phyloP scores from a whole-genome alignment of 1,140 invertebrate species.

The Hormaphis cornu region DNA sequence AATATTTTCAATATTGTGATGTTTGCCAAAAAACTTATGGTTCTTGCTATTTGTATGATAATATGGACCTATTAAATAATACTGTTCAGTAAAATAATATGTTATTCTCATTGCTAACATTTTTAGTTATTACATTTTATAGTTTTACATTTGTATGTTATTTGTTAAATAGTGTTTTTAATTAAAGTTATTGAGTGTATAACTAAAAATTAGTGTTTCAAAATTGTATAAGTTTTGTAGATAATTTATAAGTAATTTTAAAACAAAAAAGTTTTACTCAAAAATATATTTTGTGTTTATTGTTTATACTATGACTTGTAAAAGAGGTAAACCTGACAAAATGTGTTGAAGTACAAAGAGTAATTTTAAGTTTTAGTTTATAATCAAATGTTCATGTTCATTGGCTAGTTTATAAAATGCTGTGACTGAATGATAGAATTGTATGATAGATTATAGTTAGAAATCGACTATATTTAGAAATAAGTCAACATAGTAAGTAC shows the following conservation, averaged over 20 bases:
- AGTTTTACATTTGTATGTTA: too few relatives aligned
- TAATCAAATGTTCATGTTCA: neutral
- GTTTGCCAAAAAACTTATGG: too few relatives aligned
- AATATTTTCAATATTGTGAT: too few relatives aligned
- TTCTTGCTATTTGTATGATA: too few relatives aligned
- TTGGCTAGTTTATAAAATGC: neutral
- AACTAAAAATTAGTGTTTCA: too few relatives aligned
- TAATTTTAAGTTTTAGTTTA: neutral
- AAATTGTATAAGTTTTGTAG: neutral
- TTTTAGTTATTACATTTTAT: too few relatives aligned
- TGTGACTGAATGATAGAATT: neutral
- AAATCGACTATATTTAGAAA: neutral
- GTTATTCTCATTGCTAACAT: too few relatives aligned
- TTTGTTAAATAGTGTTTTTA: too few relatives aligned
- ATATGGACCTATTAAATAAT: too few relatives aligned
- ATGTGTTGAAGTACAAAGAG: constrained; percentile 7
- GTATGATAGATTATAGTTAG: neutral
- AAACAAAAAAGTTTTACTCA: too few relatives aligned
- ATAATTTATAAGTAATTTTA: neutral
- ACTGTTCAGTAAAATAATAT: too few relatives aligned
- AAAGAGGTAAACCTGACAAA: constrained; percentile 5
- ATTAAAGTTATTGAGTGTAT: too few relatives aligned
- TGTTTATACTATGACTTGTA: neutral
- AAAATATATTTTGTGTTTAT: neutral
- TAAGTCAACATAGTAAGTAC: neutral